Evolutionary conservation across 2,888 invertebrate species (phyloP), one percentile per base, ranked within the genome.

Genomic region (Phaedon cochleariae): DNA sequence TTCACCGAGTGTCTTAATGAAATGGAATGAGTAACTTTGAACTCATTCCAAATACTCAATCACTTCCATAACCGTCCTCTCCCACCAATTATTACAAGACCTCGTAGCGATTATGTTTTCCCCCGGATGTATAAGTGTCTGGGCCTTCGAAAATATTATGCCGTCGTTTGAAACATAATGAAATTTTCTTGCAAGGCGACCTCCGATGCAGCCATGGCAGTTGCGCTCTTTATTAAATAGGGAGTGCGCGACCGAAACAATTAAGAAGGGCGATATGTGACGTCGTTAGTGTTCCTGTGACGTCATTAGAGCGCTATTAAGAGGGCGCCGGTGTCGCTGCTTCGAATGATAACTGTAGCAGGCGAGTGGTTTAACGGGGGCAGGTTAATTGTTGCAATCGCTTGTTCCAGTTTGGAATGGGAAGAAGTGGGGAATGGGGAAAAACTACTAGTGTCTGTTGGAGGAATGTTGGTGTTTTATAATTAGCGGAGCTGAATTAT

Each of bases 191-290:
- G 41, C 41, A 4, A 15, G 12, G 41, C 41, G 41, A 41, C 41
- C 41, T 9, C 41, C 15, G 41, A 41, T 41, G 41, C 41, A 10
- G n/a, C 15, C 41, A n/a, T 41, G 41, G 41, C 68, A 72, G 69
- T 69, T 72, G 71, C n/a, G n/a, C 65, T 70, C 70, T 72, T 73
- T 74, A 74, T 74, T 76, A 74, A 74, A 74, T 71, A 68, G 71
- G 69, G 59, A 61, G 62, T 62, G 65, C 59, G 69, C 46, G 15
- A 41, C 58, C 58, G 51, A 67, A 51, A 71, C 73, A 76, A 74
- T 76, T 76, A 73, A 73, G 73, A 72, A 73, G 69, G 62, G 73
- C 74, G 74, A 74, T 76, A 75, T 76, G 76, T 74, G 74, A 74
- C 73, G 72, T 74, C 70, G 70, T 77, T 77, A 77, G 75, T 64